Evolutionary conservation across 2,888 invertebrate genomes (phyloP), one percentile per base, ranked within the genome.

Genomic region (Erynnis tages): DNA sequence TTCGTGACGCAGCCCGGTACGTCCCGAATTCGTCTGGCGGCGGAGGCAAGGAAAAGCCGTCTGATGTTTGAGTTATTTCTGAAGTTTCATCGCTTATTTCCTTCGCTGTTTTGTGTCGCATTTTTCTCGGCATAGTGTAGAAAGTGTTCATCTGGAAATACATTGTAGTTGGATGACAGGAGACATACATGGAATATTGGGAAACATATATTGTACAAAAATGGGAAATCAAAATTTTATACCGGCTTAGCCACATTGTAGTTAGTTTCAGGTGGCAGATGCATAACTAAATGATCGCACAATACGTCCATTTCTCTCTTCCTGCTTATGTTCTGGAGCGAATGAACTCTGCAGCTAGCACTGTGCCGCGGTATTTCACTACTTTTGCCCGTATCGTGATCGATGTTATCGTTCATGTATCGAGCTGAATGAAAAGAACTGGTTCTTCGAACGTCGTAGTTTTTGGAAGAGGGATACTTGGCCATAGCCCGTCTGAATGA

Each of bases 91-190:
- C 88, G 63, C 82, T 84, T 30, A 84, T 63, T 57, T 86, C 85
- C 55, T 79, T 84, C 0, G 75, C 66, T 19, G 74, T 50, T 63
- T 82, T 89, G 48, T 82, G 79, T 1, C 82, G 79, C 66, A 77
- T 75, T 68, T 84, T 88, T 61, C 85, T 76, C 4, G 89, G 89
- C 81, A 89, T 88, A 7, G 89, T 88, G 62, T 87, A 87, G 60
- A 88, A 89, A 27, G 88, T 83, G 65, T 84, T 87, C 79, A 85
- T 83, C 88, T 86, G 65, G 53, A 79, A 82, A 44, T 34, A 35
- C 21, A 13, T 27, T 8, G 3, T 14, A 14, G 7, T 3, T 7
- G 7, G 2, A 13, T 14, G 14, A 32, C 32, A 34, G n/a, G n/a
- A n/a, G n/a, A n/a, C n/a, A n/a, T n/a, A n/a, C n/a, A n/a, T n/a